These are phyloP conservation scores for Cossypha polioptera DNA, from an alignment of 2,797 vertebrate genomes.

Conservation along the genomic window DNA sequence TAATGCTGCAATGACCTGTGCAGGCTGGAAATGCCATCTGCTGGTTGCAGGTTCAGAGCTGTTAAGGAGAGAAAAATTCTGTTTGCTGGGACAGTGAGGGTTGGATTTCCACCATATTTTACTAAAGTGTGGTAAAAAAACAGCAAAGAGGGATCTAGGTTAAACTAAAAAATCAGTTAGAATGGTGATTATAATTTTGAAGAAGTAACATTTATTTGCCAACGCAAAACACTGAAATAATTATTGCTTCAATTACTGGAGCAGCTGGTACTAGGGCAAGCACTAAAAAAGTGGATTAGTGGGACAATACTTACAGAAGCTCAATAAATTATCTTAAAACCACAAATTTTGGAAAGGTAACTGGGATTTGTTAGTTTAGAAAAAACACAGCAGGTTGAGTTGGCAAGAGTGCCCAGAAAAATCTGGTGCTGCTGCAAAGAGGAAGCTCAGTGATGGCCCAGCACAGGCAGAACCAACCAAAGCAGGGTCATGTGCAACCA, in stretches of 20 bases:
- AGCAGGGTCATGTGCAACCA: not conserved
- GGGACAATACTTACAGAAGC: not conserved
- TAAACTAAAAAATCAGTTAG: not conserved
- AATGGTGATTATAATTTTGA: not conserved
- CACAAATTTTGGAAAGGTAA: not conserved
- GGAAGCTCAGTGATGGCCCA: not conserved
- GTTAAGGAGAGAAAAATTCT: not conserved
- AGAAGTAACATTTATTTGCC: not conserved
- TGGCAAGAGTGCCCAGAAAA: fast-evolving
- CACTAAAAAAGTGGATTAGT: not conserved
- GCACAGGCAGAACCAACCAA: not conserved
- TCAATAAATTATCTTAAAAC: not conserved
- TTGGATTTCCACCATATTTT: not conserved
- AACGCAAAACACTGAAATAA: not conserved
- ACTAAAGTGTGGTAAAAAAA: not conserved
- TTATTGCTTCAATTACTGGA: not conserved
- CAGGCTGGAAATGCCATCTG: constrained; percentile 63
- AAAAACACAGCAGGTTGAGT: fast-evolving
- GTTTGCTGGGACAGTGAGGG: not conserved
- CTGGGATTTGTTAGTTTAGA: not conserved
- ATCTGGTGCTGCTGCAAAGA: not conserved
- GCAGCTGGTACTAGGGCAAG: not conserved
- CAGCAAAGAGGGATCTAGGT: not conserved
- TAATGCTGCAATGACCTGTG: not conserved
- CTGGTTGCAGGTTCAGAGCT: constrained; percentile 18